Evolutionary conservation across 2,888 invertebrate species (phyloP).

Genomic region (Clanis bilineata): DNA sequence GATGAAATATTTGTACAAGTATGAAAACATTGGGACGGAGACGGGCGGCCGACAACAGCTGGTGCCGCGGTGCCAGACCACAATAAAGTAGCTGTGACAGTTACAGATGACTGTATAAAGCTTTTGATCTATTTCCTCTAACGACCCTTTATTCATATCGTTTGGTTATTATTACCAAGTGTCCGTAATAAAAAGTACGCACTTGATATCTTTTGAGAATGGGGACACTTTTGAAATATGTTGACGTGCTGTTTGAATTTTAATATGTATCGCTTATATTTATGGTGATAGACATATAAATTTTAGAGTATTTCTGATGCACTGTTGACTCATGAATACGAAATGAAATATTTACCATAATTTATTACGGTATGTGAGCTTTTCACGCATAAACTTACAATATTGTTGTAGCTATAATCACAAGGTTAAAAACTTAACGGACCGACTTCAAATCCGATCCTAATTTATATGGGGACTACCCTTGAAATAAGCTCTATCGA

Average conservation of each 20-base stretch:
- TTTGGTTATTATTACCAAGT: conserved; percentile 21
- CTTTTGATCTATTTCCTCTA: conserved; percentile 69
- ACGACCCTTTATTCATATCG: conserved; percentile 40
- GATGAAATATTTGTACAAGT: conserved; percentile 37
- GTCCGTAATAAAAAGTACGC: conserved; percentile 13
- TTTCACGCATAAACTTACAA: background rate
- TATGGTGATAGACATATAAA: conserved; percentile 2
- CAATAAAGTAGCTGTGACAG: conserved; percentile 62
- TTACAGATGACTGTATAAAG: conserved; percentile 57
- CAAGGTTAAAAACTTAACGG: background rate
- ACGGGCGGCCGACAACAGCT: conserved; percentile 46
- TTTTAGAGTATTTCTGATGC: background rate
- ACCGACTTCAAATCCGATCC: too few species aligned
- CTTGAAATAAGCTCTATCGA: too few species aligned
- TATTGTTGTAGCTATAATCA: background rate
- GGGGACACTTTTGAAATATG: conserved; percentile 11
- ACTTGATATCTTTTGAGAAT: conserved; percentile 13
- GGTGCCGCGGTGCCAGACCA: conserved; percentile 56
- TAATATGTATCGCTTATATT: background rate
- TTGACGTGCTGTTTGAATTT: background rate
- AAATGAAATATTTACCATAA: background rate
- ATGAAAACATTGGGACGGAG: conserved; percentile 17
- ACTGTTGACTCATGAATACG: background rate
- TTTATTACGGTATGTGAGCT: background rate
- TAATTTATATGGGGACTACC: too few species aligned